These are phyloP conservation scores for Pampus argenteus DNA, from an alignment of 2,797 vertebrate species.

Conservation along the genomic window DNA sequence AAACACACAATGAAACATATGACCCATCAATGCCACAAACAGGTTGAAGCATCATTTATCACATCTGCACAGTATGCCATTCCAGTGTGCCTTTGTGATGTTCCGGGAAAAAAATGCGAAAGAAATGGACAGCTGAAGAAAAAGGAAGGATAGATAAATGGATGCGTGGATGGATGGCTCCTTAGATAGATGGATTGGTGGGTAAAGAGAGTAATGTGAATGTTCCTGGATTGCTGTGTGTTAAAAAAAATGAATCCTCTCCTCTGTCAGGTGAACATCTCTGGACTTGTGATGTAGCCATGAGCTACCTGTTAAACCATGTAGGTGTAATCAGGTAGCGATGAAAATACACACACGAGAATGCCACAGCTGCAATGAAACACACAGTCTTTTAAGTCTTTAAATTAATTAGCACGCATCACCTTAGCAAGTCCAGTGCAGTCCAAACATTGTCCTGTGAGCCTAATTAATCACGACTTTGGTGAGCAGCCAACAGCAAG, in stretches of 20 bases:
- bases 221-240: not conserved
- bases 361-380: not conserved
- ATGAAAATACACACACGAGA: slow-evolving; percentile 20
- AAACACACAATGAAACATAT: slow-evolving; percentile 30
- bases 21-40: slow-evolving; percentile 20
- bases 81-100: not conserved
- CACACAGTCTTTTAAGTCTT: slow-evolving; percentile 26
- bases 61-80: slow-evolving; percentile 3
- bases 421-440: slow-evolving; percentile 58
- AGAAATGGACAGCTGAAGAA: slow-evolving; percentile 17
- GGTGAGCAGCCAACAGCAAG: slow-evolving; percentile 70
- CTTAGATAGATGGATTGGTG: slow-evolving; percentile 19
- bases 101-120: slow-evolving; percentile 13
- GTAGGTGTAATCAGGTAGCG: not conserved
- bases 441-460: slow-evolving; percentile 67
- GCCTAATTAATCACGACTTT: slow-evolving; percentile 77
- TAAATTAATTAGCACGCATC: slow-evolving; percentile 62
- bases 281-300: not conserved
- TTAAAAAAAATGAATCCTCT: slow-evolving; percentile 30
- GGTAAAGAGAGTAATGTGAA: slow-evolving; percentile 25
- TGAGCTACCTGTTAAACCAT: slow-evolving; percentile 9
- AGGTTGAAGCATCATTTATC: slow-evolving; percentile 19
- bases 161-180: slow-evolving; percentile 24
- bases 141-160: slow-evolving; percentile 30
- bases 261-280: slow-evolving; percentile 4